Percentiles rank a stretch among this genome's conserved stretches.
Conservation (phyloP, 2,113 vertebrate species). For the Cisticola juncidis region DNA sequence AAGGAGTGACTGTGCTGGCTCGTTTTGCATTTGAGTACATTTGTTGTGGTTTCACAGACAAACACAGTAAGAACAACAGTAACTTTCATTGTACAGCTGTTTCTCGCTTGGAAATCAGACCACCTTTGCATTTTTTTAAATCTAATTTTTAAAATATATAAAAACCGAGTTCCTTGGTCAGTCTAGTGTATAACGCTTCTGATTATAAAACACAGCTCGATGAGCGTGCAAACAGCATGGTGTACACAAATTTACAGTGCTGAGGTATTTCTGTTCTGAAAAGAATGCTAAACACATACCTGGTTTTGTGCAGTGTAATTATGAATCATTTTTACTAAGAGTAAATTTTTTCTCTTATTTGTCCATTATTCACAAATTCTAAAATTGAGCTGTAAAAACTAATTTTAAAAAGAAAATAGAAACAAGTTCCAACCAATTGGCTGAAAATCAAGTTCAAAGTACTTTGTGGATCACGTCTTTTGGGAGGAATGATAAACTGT, state of each 20-base stretch:
- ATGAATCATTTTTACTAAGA: not conserved
- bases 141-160: not conserved
- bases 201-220: not conserved
- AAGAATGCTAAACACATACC: not conserved
- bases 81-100: not conserved
- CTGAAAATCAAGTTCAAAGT: not conserved
- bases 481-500: not conserved
- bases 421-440: not conserved
- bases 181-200: not conserved
- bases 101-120: not conserved
- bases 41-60: not conserved
- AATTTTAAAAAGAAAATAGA: not conserved
- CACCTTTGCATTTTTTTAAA: not conserved
- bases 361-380: not conserved
- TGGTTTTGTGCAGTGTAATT: not conserved
- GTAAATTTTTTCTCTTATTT: not conserved
- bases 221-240: not conserved
- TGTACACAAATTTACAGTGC: not conserved
- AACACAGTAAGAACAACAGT: not conserved
- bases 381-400: not conserved
- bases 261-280: not conserved
- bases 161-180: not conserved
- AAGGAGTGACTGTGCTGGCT: not conserved
- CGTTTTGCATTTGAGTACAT: not conserved
- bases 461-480: not conserved